Conservation (phyloP, 2,888 invertebrate genomes). For the Lasiommata megera region DNA sequence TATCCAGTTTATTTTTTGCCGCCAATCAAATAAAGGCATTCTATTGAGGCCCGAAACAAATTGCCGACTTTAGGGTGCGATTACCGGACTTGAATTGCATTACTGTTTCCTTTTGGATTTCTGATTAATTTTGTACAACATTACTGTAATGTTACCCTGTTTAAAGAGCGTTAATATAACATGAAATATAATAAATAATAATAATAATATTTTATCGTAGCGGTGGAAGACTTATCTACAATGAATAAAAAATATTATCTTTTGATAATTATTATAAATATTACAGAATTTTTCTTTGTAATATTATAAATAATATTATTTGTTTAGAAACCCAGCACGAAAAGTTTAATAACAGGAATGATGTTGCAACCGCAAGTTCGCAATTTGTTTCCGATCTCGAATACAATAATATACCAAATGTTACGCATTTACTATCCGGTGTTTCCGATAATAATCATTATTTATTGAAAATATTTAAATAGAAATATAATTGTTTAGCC, state of each 20-base stretch:
- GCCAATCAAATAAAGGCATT: slow-evolving; percentile 31
- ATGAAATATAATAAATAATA: too few species aligned
- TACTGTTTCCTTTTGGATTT: too few species aligned
- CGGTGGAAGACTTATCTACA: too few species aligned
- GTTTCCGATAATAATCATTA: slow-evolving; percentile 35
- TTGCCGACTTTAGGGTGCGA: not conserved
- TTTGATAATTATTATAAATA: too few species aligned
- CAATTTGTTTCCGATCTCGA: not conserved
- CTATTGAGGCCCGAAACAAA: slow-evolving; percentile 14
- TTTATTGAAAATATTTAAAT: slow-evolving; percentile 36
- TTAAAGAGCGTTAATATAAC: too few species aligned
- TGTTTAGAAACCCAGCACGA: too few species aligned
- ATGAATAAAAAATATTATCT: too few species aligned
- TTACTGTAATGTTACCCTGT: too few species aligned
- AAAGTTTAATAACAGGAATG: not conserved
- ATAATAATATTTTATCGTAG: too few species aligned
- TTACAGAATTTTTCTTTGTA: too few species aligned
- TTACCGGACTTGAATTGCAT: not conserved
- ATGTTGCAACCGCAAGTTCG: not conserved
- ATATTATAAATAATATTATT: too few species aligned
- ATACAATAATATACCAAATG: slow-evolving; percentile 52
- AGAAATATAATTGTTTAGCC: slow-evolving; percentile 35
- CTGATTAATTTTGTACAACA: too few species aligned
- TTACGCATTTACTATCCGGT: slow-evolving; percentile 55
- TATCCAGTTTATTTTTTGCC: slow-evolving; percentile 30